phyloP scores from a whole-genome alignment of 2,888 invertebrate species.

The Eupithecia insigniata region DNA sequence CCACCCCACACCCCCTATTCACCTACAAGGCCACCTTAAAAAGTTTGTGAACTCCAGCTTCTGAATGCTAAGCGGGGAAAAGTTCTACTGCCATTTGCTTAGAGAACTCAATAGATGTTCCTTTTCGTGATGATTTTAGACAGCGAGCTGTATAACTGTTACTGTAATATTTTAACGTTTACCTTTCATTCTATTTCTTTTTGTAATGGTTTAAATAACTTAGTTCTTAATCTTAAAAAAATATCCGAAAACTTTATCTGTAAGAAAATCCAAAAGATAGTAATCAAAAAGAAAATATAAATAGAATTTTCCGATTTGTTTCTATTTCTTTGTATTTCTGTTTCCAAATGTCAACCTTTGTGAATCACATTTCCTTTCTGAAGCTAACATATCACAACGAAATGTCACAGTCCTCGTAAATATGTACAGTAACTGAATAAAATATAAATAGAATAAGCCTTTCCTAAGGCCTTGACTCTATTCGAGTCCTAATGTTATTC shows the following conservation, averaged over 20 bases:
- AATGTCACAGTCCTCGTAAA: neutral
- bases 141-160: neutral
- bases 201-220: neutral
- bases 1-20: slow-evolving; percentile 38
- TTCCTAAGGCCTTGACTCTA: neutral
- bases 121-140: neutral
- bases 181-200: neutral
- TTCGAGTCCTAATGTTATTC: neutral
- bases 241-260: neutral
- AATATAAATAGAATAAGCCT: neutral
- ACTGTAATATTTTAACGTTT: neutral
- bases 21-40: slow-evolving; percentile 48
- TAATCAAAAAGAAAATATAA: neutral
- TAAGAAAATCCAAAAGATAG: neutral
- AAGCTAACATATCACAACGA: neutral
- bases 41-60: slow-evolving; percentile 70
- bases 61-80: slow-evolving; percentile 63
- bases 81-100: slow-evolving; percentile 26
- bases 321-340: neutral
- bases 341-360: slow-evolving; percentile 1
- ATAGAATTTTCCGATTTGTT: neutral
- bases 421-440: neutral
- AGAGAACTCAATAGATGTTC: slow-evolving; percentile 28
- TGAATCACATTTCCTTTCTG: neutral
- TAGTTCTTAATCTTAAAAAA: neutral